Percentiles rank a stretch among this genome's conserved stretches.
phyloP scores from a whole-genome alignment of 1,140 invertebrate species.

The Lepeophtheirus salmonis region DNA sequence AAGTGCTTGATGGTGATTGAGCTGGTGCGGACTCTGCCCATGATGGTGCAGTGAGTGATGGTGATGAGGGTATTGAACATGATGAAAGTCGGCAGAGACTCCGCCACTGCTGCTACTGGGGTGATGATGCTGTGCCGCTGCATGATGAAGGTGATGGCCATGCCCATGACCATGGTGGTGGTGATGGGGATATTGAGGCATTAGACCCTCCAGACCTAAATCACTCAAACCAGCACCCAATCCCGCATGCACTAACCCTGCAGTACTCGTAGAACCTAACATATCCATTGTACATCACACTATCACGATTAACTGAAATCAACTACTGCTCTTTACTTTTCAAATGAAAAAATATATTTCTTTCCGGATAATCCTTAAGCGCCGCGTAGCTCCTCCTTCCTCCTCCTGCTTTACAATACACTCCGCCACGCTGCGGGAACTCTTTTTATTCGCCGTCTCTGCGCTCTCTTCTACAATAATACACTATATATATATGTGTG shows the following conservation, averaged over 20 bases:
- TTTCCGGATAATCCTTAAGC: too few species aligned
- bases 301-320: too few species aligned
- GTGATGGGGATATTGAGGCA: not conserved
- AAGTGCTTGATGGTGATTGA: not conserved
- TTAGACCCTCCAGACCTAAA: conserved; percentile 10
- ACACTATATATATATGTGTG: too few species aligned
- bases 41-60: conserved; percentile 6
- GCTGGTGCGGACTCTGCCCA: not conserved
- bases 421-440: too few species aligned
- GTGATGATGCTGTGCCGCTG: not conserved
- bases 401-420: too few species aligned
- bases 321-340: too few species aligned
- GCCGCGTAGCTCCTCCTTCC: too few species aligned
- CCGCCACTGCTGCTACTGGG: too few species aligned
- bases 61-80: not conserved
- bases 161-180: conserved; percentile 3
- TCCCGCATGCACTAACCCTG: conserved; percentile 7
- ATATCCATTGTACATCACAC: conserved; percentile 14
- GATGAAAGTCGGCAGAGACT: not conserved
- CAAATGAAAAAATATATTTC: too few species aligned
- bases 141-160: conserved; percentile 7
- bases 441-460: too few species aligned
- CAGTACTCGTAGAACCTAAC: not conserved
- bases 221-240: not conserved
- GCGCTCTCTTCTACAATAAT: too few species aligned